Evolutionary conservation across 2,113 vertebrate species (phyloP).

Genomic region (Heteronetta atricapilla): DNA sequence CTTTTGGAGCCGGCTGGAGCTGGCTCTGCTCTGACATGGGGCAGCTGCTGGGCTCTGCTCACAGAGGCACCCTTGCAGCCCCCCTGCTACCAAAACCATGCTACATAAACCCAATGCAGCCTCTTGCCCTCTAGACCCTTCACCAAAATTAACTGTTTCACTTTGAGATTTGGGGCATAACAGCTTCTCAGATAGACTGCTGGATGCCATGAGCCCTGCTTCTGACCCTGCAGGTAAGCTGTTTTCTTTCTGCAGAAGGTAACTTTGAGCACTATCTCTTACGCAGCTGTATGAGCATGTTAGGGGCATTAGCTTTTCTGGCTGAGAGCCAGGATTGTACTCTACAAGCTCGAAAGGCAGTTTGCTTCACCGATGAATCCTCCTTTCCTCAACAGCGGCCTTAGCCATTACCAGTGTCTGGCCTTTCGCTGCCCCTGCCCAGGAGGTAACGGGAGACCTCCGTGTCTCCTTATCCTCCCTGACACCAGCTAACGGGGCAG

Average conservation of each 20-base stretch:
- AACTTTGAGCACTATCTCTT: too few relatives aligned
- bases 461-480: fast-evolving
- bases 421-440: background rate
- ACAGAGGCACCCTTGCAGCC: too few relatives aligned
- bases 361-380: background rate
- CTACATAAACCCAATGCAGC: too few relatives aligned
- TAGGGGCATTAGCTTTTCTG: background rate
- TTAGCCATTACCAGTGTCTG: fast-evolving
- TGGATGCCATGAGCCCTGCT: fast-evolving
- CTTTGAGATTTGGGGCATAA: background rate
- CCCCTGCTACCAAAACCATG: too few relatives aligned
- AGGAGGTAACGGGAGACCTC: fast-evolving
- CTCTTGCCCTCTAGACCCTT: too few relatives aligned
- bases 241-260: background rate
- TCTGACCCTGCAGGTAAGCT: fast-evolving
- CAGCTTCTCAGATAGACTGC: background rate
- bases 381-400: background rate
- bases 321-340: fast-evolving
- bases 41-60: too few relatives aligned
- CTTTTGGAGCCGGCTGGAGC: too few relatives aligned
- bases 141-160: background rate
- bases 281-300: background rate
- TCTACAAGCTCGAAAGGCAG: background rate
- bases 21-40: too few relatives aligned
- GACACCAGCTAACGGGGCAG: background rate